Percentiles rank a stretch among this genome's conserved stretches.
Evolutionary conservation across 2,113 vertebrate genomes (phyloP).

Genomic region (Diphyllodes magnificus): DNA sequence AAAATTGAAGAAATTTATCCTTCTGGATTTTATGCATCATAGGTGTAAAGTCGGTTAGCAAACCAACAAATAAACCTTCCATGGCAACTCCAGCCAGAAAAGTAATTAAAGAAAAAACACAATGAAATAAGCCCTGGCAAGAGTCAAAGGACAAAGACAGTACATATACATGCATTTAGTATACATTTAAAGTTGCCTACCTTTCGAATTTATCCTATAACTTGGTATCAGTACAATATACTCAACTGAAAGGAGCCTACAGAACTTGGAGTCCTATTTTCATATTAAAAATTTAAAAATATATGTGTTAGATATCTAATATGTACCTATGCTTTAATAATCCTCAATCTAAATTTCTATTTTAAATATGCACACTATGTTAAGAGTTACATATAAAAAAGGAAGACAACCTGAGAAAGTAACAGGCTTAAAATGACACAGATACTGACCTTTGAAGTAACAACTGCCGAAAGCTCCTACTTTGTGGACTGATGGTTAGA

Average conservation of each 20-base stretch:
- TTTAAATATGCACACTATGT: background rate
- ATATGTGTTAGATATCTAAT: background rate
- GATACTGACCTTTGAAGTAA: slow-evolving; percentile 84
- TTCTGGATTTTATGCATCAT: background rate
- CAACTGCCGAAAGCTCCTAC: slow-evolving; percentile 85
- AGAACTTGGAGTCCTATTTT: background rate
- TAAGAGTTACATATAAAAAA: background rate
- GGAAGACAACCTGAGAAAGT: background rate
- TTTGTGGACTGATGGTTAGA: slow-evolving; percentile 77
- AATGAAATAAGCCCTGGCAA: background rate
- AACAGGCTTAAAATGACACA: background rate
- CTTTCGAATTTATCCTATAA: background rate
- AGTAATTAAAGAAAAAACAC: background rate
- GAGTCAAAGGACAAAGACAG: background rate
- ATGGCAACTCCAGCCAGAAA: background rate
- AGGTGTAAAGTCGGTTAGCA: background rate
- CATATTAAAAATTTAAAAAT: background rate
- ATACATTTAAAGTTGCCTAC: background rate
- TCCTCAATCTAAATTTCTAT: background rate
- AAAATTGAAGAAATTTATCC: background rate
- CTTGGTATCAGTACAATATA: background rate
- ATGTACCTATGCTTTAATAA: background rate
- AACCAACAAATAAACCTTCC: background rate
- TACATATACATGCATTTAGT: background rate
- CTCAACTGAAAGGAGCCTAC: background rate